Evolutionary conservation across 2,113 vertebrate species (phyloP).

Genomic region (Climacteris rufus): DNA sequence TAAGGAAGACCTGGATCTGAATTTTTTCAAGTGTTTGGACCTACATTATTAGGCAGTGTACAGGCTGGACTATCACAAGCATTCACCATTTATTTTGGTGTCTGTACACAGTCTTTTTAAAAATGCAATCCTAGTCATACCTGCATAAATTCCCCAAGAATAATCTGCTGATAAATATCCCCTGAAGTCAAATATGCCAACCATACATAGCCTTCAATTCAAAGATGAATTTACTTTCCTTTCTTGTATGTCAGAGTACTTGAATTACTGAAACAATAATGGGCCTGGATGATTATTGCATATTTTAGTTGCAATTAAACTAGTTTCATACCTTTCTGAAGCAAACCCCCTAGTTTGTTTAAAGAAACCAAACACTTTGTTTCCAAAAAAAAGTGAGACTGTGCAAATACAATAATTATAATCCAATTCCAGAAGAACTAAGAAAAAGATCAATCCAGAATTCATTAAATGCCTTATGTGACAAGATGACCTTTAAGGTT

Average conservation of each 20-base stretch:
- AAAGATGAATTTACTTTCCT: neutral
- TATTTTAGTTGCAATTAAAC: neutral
- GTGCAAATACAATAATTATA: neutral
- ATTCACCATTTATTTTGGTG: neutral
- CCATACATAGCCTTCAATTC: neutral
- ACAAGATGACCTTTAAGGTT: constrained; percentile 42
- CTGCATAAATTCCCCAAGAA: neutral
- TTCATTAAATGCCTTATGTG: constrained; percentile 18
- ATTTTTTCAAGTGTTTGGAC: neutral
- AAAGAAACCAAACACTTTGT: neutral
- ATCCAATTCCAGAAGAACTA: constrained; percentile 9
- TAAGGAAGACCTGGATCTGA: neutral
- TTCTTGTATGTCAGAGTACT: neutral
- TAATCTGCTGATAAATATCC: neutral
- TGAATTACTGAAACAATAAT: neutral
- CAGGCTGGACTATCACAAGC: neutral
- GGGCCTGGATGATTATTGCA: neutral
- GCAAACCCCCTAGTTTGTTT: neutral
- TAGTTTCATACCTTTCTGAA: neutral
- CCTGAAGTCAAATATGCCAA: neutral
- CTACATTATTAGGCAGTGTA: neutral
- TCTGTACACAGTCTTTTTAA: neutral
- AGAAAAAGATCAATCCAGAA: constrained; percentile 17
- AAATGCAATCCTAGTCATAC: neutral
- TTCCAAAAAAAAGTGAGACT: neutral